A percentile compares a stretch with the other conserved stretches of the same genome.
phyloP scores from a whole-genome alignment of 2,888 invertebrate species.

The Chaetogeoica ovagalla region DNA sequence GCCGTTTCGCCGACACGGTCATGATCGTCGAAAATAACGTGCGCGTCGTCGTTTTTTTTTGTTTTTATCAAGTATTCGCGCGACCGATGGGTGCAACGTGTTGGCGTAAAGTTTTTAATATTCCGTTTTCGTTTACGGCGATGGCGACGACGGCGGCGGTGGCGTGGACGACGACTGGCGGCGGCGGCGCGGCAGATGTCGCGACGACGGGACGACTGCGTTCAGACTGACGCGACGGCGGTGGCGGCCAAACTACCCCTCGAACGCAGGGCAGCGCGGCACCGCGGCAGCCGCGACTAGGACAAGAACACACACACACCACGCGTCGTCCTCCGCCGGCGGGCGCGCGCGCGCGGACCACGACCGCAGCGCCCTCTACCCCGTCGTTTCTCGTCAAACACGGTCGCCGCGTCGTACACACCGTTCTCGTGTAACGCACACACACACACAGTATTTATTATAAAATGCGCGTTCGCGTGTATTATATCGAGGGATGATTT shows the following conservation, averaged over 20 bases:
- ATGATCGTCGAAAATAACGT: not conserved
- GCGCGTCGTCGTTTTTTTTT: not conserved
- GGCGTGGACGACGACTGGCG: constrained; percentile 12
- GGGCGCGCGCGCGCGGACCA: not conserved
- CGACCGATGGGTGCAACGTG: no score
- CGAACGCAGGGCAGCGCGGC: constrained; percentile 43
- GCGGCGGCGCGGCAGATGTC: constrained; percentile 46
- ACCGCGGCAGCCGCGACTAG: constrained; percentile 24
- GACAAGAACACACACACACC: no score
- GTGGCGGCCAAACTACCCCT: constrained; percentile 46
- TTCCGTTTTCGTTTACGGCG: not conserved
- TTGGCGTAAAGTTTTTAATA: not conserved
- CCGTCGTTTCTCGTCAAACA: not conserved
- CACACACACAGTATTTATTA: not conserved
- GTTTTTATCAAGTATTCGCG: no score
- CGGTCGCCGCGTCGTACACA: no score
- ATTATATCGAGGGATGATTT: constrained; percentile 26
- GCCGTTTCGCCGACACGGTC: constrained; percentile 33
- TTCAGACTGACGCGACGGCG: constrained; percentile 45
- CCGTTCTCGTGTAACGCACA: not conserved
- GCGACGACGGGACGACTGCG: constrained; percentile 52
- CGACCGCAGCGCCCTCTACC: constrained; percentile 49
- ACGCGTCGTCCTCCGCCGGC: not conserved
- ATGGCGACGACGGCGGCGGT: not conserved
- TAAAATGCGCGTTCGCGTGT: not conserved